Evolutionary conservation across 2,888 invertebrate genomes (phyloP), one percentile per base, ranked within the genome.

Genomic region (Sphecodes monilicornis): DNA sequence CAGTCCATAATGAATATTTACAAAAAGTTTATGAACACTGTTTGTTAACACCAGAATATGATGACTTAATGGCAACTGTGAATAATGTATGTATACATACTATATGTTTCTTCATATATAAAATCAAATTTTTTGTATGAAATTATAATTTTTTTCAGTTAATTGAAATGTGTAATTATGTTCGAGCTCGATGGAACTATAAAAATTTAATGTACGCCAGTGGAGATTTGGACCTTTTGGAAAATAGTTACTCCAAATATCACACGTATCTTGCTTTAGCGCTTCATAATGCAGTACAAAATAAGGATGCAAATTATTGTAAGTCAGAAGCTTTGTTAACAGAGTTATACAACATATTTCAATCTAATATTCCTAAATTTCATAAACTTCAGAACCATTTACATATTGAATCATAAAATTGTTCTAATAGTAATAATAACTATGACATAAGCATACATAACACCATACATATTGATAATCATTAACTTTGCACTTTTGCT

Each of bases 291-390:
- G 94, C 94, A 11, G 91, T 93, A 4, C 94, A 93, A 68, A 91
- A 94, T 76, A 93, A 94, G 82, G 93, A 94, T 76, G 94, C 93
- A 64, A 93, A 94, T 89, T 94, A 93, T 85, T 91, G 94, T 94
- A 93, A 94, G 94, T 94, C 86, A 79, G 76, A 85, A 18, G 57
- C 69, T 70, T 69, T 75, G 68, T 80, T 90, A 22, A 80, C 29
- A 68, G 46, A 69, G 69, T 78, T 89, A 70, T 87, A 87, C 69
- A 78, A 88, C 70, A 75, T 85, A 73, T 92, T 90, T 86, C 86
- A 86, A 75, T 81, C 68, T 69, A 87, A 81, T 76, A 70, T 78
- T 32, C 85, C 85, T 0, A 82, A 57, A 22, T 71, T 81, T 29
- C 0, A 11, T 72, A 69, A 29, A 69, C 50, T 75, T 73, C 46